Base-by-base conservation (phyloP, 2,797 vertebrate genomes). In the Clarias platycephalus region DNA sequence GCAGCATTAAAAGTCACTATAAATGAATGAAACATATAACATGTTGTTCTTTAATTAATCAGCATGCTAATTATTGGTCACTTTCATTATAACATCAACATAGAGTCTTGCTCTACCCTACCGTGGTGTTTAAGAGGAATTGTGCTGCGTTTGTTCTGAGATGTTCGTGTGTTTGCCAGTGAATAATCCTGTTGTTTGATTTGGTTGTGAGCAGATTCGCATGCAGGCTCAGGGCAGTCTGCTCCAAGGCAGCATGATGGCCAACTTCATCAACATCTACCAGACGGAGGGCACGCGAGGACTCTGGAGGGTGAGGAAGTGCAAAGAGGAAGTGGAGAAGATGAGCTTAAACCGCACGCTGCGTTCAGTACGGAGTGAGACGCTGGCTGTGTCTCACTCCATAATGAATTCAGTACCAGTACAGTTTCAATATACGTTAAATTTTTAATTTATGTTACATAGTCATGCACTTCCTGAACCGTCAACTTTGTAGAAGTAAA, bases 201-300 rank as follows among this genome's bases (percentile, higher is more conserved):
- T 49, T 3, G 6, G 5, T 75, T 76, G 63, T 86, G 66, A 89
- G 55, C 93, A 99, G 97, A 99, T 99, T 89, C 92, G 97, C 70
- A 99, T 99, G 97, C 97, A 99, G 90, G 97, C 97, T 26, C 97
- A 98, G 90, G 97, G 97, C 88, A 97, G 95, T 84, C 91, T 98
- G 75, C 96, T 98, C 66, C 97, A 98, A 84, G 97, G 97, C 0
- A 97, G 97, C 88, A 99, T 99, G 97, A 97, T 99, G 84, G 96
- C 96, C 87, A 98, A 97, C 93, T 99, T 99, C 93, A 96, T 98
- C 6, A 97, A 97, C 92, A 99, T 99, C 93, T 99, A 98, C 92
- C 97, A 97, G 92, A 96, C 96, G 3, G 97, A 99, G 89, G 97
- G 97, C 10, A 97, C 97, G 44, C 94, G 94, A 49, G 97, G 97